Percentiles rank a stretch among this genome's conserved stretches.
These are phyloP conservation scores for Halcyon badia DNA, from an alignment of 2,797 vertebrate genomes.

Conservation along the genomic window DNA sequence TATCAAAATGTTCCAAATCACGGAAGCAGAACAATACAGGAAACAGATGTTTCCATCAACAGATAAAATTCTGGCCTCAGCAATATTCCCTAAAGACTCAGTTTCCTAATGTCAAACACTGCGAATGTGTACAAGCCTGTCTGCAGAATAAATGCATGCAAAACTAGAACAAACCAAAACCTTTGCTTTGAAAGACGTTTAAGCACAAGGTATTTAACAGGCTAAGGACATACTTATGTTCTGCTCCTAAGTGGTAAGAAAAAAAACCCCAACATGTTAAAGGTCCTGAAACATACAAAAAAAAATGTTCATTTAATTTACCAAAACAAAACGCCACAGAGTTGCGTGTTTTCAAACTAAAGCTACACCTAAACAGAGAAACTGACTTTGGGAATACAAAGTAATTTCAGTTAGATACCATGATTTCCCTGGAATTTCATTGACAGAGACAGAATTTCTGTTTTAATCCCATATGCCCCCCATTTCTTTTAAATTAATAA, in stretches of 20 bases:
- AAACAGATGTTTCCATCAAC: constrained; percentile 65
- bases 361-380: not conserved
- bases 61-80: constrained; percentile 13
- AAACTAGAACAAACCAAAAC: not conserved
- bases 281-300: not conserved
- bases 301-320: not conserved
- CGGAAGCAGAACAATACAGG: constrained; percentile 53
- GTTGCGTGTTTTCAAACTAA: not conserved
- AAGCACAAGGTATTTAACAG: not conserved
- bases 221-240: not conserved
- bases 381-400: accelerated
- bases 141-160: not conserved
- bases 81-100: constrained; percentile 17
- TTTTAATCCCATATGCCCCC: not conserved
- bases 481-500: not conserved
- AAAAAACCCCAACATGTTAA: not conserved
- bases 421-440: not conserved
- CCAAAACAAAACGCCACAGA: not conserved
- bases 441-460: not conserved
- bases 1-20: constrained; percentile 44
- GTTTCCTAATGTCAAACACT: not conserved
- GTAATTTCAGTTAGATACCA: not conserved
- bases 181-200: not conserved
- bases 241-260: not conserved
- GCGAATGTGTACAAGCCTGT: not conserved